Conservation (phyloP, 2,113 vertebrate genomes). For the Salminus brasiliensis region DNA sequence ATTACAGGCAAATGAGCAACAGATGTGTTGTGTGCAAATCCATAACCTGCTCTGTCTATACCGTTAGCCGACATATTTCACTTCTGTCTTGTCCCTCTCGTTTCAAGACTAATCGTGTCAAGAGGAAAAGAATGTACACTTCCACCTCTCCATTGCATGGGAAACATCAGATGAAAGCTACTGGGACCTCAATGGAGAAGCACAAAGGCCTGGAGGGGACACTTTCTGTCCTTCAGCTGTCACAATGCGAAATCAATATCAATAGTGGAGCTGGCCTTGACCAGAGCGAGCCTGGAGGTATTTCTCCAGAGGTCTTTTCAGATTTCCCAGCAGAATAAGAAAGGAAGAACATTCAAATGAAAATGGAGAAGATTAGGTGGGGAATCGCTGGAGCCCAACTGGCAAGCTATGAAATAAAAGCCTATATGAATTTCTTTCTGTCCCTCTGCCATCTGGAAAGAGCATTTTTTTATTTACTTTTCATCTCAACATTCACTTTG, state of each 20-base stretch:
- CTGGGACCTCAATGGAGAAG: not conserved
- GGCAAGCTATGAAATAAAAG: not conserved
- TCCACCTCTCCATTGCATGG: not conserved
- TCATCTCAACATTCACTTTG: slow-evolving; percentile 2
- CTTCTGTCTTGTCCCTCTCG: slow-evolving; percentile 19
- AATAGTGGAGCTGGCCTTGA: slow-evolving; percentile 4
- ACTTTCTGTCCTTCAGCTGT: not conserved
- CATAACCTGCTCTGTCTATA: slow-evolving; percentile 25
- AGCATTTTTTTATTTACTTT: slow-evolving; percentile 30
- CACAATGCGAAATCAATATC: slow-evolving; percentile 28
- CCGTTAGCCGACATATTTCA: slow-evolving; percentile 26
- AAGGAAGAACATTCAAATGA: not conserved
- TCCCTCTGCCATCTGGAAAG: not conserved
- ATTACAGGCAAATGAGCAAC: slow-evolving; percentile 39
- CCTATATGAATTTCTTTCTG: not conserved
- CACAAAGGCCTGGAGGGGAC: not conserved
- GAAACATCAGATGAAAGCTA: not conserved
- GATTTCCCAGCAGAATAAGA: not conserved
- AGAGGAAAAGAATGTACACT: not conserved
- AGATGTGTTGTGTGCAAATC: slow-evolving; percentile 33
- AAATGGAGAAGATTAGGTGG: slow-evolving; percentile 10
- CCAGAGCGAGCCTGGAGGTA: not conserved
- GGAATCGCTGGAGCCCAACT: not conserved
- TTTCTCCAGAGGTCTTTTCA: not conserved
- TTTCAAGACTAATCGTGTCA: slow-evolving; percentile 13